These are phyloP conservation scores for Thera britannica DNA, from an alignment of 2,888 invertebrate species.

Conservation along the genomic window DNA sequence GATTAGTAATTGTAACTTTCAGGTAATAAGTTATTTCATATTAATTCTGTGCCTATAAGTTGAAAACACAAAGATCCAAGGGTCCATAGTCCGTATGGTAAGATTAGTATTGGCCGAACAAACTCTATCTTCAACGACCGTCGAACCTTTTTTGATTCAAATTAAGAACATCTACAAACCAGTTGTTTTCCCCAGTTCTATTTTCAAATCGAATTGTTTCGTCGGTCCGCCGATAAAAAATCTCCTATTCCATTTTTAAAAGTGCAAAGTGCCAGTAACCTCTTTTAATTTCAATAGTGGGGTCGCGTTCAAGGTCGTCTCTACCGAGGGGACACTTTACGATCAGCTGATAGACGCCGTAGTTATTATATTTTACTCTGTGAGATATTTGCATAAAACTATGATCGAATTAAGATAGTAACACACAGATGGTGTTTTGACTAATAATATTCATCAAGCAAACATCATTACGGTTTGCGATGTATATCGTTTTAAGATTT, in stretches of 20 bases:
- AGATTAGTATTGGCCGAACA: too few relatives aligned
- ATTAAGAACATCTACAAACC: background rate
- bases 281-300: conserved; percentile 83
- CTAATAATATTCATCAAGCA: too few relatives aligned
- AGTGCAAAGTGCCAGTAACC: conserved; percentile 83
- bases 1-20: background rate
- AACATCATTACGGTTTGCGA: too few relatives aligned
- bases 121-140: too few relatives aligned
- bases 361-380: conserved; percentile 42
- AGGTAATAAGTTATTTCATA: background rate
- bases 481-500: too few relatives aligned
- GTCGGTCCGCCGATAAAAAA: conserved; percentile 22
- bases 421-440: background rate
- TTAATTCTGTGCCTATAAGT: too few relatives aligned
- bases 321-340: conserved; percentile 77
- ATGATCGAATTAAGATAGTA: background rate
- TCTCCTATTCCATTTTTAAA: conserved; percentile 70
- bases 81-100: too few relatives aligned
- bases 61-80: too few relatives aligned
- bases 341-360: conserved; percentile 72
- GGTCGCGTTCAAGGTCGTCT: conserved; percentile 79
- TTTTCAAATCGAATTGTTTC: background rate
- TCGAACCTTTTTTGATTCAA: background rate
- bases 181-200: background rate
- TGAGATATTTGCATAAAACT: conserved; percentile 30